These are phyloP conservation scores for Spea multiplicata DNA, from an alignment of 2,113 vertebrate species.

Conservation along the genomic window DNA sequence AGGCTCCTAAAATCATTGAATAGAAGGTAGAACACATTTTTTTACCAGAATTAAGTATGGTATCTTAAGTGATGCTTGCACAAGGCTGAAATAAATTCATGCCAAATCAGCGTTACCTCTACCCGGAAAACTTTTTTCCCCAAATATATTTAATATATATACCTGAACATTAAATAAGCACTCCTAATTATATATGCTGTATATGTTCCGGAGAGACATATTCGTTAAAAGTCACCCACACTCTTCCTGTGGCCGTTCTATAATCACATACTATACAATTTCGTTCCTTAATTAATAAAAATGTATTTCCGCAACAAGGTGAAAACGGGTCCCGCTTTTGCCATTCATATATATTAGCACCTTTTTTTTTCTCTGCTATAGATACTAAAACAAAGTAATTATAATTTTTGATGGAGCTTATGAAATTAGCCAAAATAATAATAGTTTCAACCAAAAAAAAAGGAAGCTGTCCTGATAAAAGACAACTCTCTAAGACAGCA, in stretches of 20 bases:
- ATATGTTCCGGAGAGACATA: background rate
- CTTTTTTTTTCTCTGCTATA: slow-evolving; percentile 55
- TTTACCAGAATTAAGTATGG: slow-evolving; percentile 59
- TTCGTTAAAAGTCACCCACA: slow-evolving; percentile 1
- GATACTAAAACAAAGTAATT: slow-evolving; percentile 66
- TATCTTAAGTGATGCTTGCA: slow-evolving; percentile 67
- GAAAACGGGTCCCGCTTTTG: slow-evolving; percentile 55
- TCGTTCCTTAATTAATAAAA: slow-evolving; percentile 48
- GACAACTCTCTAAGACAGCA: slow-evolving; percentile 80
- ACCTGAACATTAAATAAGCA: slow-evolving; percentile 6
- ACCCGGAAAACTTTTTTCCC: slow-evolving; percentile 17
- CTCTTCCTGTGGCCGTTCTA: slow-evolving; percentile 12
- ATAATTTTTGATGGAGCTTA: slow-evolving; percentile 70
- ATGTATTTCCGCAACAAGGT: slow-evolving; percentile 51
- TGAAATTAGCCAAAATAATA: slow-evolving; percentile 80
- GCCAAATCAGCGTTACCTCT: slow-evolving; percentile 62
- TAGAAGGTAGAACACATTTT: slow-evolving; percentile 71
- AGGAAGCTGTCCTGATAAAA: slow-evolving; percentile 80
- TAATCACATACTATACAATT: slow-evolving; percentile 47
- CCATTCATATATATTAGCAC: slow-evolving; percentile 57
- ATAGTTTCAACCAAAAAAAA: slow-evolving; percentile 74
- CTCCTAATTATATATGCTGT: background rate
- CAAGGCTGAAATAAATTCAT: slow-evolving; percentile 61
- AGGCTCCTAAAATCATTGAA: slow-evolving; percentile 77
- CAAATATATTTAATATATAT: too few species aligned